Conservation (phyloP, 1,140 invertebrate species). For the Lithobius niger region DNA sequence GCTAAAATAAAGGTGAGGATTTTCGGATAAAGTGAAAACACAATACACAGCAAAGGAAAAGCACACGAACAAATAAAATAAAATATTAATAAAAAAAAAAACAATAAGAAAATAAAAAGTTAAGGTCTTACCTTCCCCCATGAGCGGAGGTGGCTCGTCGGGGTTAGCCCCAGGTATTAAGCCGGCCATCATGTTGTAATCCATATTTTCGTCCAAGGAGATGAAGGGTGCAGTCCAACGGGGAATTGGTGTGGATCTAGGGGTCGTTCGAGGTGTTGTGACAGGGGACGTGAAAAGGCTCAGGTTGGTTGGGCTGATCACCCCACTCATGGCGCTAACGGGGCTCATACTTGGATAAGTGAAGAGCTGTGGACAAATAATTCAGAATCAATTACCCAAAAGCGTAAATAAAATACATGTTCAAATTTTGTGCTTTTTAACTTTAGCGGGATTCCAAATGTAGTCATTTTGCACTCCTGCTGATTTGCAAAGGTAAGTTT, state of each 20-base stretch:
- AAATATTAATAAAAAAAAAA: not conserved
- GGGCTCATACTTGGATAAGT: constrained; percentile 64
- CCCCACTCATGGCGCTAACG: constrained; percentile 53
- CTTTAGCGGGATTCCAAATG: not conserved
- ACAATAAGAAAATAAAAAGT: not conserved
- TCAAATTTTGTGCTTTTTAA: not conserved
- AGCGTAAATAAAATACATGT: constrained; percentile 11
- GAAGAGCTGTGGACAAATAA: constrained; percentile 57
- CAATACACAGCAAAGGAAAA: no score
- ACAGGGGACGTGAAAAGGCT: constrained; percentile 71
- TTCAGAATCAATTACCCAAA: not conserved
- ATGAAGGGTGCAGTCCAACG: constrained; percentile 70
- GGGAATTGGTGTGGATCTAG: constrained; percentile 44
- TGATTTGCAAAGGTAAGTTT: no score
- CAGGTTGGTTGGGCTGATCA: constrained; percentile 79
- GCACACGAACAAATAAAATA: not conserved
- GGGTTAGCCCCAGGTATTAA: constrained; percentile 43
- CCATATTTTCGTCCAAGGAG: constrained; percentile 65
- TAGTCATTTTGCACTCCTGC: not conserved
- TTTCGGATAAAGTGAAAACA: no score
- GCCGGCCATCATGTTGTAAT: constrained; percentile 76
- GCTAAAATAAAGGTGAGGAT: no score
- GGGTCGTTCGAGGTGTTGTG: constrained; percentile 50
- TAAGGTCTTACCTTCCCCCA: constrained; percentile 50
- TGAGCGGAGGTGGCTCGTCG: constrained; percentile 51